These are phyloP conservation scores for Neodiprion lecontei DNA, from an alignment of 1,140 invertebrate species.

Conservation along the genomic window DNA sequence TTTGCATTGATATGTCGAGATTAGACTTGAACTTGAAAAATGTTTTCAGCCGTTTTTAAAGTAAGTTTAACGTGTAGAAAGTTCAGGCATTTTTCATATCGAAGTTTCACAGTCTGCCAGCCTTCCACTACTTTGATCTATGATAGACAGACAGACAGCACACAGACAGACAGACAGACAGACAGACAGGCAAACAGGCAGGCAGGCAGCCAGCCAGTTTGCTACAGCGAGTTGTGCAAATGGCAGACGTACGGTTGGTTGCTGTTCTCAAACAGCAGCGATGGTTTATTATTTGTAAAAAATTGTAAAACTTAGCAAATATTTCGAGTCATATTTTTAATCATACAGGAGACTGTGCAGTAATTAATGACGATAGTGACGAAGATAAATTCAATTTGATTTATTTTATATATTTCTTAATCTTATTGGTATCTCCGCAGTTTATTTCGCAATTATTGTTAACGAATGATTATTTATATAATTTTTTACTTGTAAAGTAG, in stretches of 20 bases:
- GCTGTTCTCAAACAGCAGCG: too few species aligned
- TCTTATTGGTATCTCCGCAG: neutral
- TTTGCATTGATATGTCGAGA: too few species aligned
- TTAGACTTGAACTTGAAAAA: too few species aligned
- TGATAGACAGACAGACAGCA: too few species aligned
- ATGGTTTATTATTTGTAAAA: slow-evolving; percentile 17
- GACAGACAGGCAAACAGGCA: too few species aligned
- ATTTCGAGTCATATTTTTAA: slow-evolving; percentile 26
- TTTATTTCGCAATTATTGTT: neutral
- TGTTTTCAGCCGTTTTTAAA: too few species aligned
- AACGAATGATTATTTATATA: neutral
- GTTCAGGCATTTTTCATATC: too few species aligned
- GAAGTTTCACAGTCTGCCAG: too few species aligned
- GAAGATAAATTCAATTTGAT: slow-evolving; percentile 24
- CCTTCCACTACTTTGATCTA: too few species aligned
- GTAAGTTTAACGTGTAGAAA: too few species aligned
- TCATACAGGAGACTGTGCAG: slow-evolving; percentile 17
- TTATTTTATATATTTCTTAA: neutral
- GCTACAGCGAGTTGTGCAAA: slow-evolving; percentile 19
- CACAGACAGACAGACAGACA: too few species aligned
- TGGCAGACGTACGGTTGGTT: slow-evolving; percentile 11
- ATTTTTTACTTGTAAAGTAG: neutral
- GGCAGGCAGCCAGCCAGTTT: too few species aligned
- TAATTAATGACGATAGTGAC: slow-evolving; percentile 31
- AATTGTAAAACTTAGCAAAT: slow-evolving; percentile 27